Evolutionary conservation across 2,888 invertebrate genomes (phyloP).

Genomic region (Perdita meconis): DNA sequence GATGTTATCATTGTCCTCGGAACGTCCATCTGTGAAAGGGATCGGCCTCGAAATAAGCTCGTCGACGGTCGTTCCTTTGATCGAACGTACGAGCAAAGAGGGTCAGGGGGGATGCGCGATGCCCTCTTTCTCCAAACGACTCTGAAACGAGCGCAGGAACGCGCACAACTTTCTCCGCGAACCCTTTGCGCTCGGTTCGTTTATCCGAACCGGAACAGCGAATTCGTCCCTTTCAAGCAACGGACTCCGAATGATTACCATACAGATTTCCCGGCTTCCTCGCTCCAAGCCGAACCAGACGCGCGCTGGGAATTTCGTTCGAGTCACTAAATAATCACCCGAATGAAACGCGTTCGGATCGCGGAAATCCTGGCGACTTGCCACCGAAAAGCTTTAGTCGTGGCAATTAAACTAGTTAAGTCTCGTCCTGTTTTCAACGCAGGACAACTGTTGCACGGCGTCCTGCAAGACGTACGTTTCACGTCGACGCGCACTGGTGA

Average conservation of each 20-base stretch:
- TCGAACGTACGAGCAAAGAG: slow-evolving; percentile 44
- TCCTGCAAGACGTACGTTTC: too few relatives aligned
- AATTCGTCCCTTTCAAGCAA: neutral
- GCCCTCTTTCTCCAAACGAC: slow-evolving; percentile 42
- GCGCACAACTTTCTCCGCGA: slow-evolving; percentile 10
- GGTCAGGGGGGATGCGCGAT: slow-evolving; percentile 20
- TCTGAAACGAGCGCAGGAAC: slow-evolving; percentile 12
- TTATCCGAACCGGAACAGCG: neutral
- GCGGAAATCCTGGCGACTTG: too few relatives aligned
- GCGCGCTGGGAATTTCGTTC: too few relatives aligned
- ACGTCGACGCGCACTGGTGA: too few relatives aligned
- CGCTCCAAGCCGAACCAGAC: too few relatives aligned
- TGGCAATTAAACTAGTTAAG: too few relatives aligned
- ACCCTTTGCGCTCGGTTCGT: slow-evolving; percentile 10
- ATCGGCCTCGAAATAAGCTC: slow-evolving; percentile 2
- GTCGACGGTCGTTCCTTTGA: slow-evolving; percentile 7
- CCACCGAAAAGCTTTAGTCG: too few relatives aligned
- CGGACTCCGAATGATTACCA: neutral
- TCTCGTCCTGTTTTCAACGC: too few relatives aligned
- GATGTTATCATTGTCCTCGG: neutral
- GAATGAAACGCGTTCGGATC: too few relatives aligned
- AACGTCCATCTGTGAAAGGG: neutral
- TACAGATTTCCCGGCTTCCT: neutral
- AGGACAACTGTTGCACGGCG: too few relatives aligned
- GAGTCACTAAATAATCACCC: too few relatives aligned